Evolutionary conservation across 2,797 vertebrate genomes (phyloP).

Genomic region (Hybognathus amarus): DNA sequence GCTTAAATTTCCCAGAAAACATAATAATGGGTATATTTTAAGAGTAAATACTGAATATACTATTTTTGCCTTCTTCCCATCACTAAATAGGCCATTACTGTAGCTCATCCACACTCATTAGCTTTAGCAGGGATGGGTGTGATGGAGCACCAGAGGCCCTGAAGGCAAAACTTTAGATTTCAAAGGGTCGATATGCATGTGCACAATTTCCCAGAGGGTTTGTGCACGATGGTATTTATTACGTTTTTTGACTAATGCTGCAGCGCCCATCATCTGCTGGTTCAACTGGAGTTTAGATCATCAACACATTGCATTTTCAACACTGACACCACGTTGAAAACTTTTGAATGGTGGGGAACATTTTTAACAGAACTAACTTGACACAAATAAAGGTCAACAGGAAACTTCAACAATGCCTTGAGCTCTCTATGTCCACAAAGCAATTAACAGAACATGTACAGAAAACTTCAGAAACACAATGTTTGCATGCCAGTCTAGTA

Average conservation of each 20-base stretch:
- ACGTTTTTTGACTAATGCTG: not conserved
- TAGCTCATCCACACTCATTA: not conserved
- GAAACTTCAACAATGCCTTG: not conserved
- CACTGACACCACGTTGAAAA: not conserved
- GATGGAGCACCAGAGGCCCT: not conserved
- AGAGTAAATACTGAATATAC: not conserved
- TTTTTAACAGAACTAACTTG: not conserved
- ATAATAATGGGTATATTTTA: not conserved
- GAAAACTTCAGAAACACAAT: not conserved
- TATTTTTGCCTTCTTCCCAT: not conserved
- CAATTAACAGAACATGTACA: not conserved
- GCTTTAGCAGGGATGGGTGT: not conserved
- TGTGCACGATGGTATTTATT: not conserved
- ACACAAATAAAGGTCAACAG: not conserved
- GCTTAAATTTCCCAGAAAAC: not conserved
- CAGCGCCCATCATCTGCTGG: not conserved
- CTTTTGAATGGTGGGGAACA: not conserved
- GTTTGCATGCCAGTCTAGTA: not conserved
- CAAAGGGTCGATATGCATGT: not conserved
- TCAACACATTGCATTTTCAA: not conserved
- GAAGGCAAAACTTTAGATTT: slow-evolving; percentile 16
- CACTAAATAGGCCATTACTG: not conserved
- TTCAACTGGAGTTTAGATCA: not conserved
- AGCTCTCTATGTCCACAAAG: not conserved
- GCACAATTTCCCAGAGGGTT: not conserved